Base-by-base conservation (phyloP, 2,888 invertebrate species). In the Ellobium chinense region DNA sequence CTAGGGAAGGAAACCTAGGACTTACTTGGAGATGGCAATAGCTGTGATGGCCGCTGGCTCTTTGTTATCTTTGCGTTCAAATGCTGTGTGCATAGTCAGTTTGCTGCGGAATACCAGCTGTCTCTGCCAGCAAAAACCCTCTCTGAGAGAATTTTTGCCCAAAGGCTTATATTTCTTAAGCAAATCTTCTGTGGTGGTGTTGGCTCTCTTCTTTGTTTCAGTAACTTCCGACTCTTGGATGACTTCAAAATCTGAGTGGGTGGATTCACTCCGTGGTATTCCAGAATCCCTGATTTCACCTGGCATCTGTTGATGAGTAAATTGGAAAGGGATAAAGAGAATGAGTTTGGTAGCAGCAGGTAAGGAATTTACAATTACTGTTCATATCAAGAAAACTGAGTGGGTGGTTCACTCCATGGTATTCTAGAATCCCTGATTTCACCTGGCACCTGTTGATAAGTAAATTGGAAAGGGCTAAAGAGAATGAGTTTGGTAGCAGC, bases 1-100 rank as follows among this genome's bases (percentile, higher is more conserved):
- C n/a, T n/a, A n/a, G n/a, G n/a, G n/a, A n/a, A n/a, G n/a, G n/a
- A n/a, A n/a, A n/a, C n/a, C n/a, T n/a, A n/a, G 7, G 46, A 74
- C 89, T 91, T 90, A 95, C 95, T 96, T 96, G 63, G 99, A 98
- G 76, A 99, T 97, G 63, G 97, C 97, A 37, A 99, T 94, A 68
- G 98, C 96, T 31, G 99, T 99, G 85, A 99, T 97, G 84, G 98
- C 97, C 39, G 99, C 99, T 81, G 99, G 99, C 92, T 98, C 97
- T 0, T 97, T 96, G 94, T 99, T 99, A 94, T 99, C 99, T 91
- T 98, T 97, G 62, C 99, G 95, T 94, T 98, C 98, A 93, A 90
- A 93, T 4, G 93, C 93, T 78, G 93, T 93, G 85, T 93, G 92
- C 98, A 99, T 98, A 21, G 98, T 99, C 87, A 99, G 94, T 94